phyloP scores from a whole-genome alignment of 2,888 invertebrate species.

The Chalcosyrphus nemorum region DNA sequence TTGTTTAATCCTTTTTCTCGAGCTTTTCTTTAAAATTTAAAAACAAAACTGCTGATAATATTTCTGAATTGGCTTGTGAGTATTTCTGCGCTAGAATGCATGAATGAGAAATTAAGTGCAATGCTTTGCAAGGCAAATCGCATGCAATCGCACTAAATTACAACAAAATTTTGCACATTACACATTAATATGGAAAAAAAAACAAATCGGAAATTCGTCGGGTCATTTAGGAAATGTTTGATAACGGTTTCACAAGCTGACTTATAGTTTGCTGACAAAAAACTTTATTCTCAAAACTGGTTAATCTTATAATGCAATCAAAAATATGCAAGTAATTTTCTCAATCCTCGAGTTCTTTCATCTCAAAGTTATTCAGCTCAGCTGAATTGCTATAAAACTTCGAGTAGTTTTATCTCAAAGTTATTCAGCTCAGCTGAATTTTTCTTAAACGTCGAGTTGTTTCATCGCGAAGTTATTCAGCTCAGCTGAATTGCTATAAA shows the following conservation, averaged over 20 bases:
- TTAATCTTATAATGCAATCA: too few species aligned
- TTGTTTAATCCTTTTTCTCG: neutral
- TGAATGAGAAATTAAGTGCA: conserved; percentile 27
- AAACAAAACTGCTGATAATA: neutral
- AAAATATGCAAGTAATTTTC: too few species aligned
- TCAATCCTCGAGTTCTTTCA: too few species aligned
- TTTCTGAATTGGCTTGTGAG: conserved; percentile 47
- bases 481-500: neutral
- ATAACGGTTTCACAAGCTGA: neutral
- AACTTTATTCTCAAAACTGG: too few species aligned
- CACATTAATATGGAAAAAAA: conserved; percentile 21
- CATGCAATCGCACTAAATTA: conserved; percentile 57
- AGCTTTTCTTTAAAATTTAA: neutral
- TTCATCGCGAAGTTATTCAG: neutral
- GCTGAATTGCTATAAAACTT: too few species aligned
- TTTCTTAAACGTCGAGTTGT: too few species aligned
- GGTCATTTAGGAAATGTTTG: neutral
- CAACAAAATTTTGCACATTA: conserved; percentile 34
- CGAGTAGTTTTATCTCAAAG: too few species aligned
- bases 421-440: too few species aligned
- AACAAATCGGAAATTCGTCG: neutral
- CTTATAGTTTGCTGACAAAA: too few species aligned
- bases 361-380: neutral
- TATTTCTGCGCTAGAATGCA: conserved; percentile 46
- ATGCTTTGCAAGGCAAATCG: conserved; percentile 46